Evolutionary conservation across 2,888 invertebrate species (phyloP), one percentile per base, ranked within the genome.

Genomic region (Dione juno): DNA sequence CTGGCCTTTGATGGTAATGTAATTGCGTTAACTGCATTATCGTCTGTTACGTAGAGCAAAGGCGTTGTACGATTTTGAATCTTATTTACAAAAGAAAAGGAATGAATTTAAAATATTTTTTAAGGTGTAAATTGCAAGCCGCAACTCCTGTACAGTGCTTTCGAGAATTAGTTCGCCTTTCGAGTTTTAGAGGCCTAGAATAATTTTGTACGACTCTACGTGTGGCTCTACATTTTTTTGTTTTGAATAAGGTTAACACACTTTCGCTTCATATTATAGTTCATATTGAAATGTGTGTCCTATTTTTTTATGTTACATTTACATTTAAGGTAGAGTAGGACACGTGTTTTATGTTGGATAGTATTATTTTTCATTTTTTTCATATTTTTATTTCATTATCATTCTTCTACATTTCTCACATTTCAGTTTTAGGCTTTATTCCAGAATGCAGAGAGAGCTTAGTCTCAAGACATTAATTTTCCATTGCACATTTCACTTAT

Each of bases 1-100:
- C 66, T 71, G 74, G 72, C 78, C 70, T 74, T 74, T 71, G 71
- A 69, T 67, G 69, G 67, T 76, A 74, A 76, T 74, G 72, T 73
- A 75, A 75, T 73, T 73, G 73, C 73, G 58, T 53, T 73, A 73
- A 73, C 69, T 73, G 73, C 69, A 64, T 74, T 71, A 71, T 67
- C 69, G 67, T 69, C 68, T 66, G 70, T 68, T 65, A 59, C 65
- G 65, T 45, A 52, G 54, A 45, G 61, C 50, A 52, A 58, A 61
- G 16, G 1, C 11, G 5, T 21, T 40, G 14, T 59, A 10, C 53
- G 21, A 70, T 57, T 68, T 53, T 59, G n/a, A 43, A 43, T 53
- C 41, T 58, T 66, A 70, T 59, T 35, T 28, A 13, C 10, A 16
- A 45, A 35, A 35, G 11, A 10, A 50, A 40, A 70, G 53, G 53